Evolutionary conservation across 1,140 invertebrate species (phyloP).

Genomic region (Caenorhabditis brenneri): DNA sequence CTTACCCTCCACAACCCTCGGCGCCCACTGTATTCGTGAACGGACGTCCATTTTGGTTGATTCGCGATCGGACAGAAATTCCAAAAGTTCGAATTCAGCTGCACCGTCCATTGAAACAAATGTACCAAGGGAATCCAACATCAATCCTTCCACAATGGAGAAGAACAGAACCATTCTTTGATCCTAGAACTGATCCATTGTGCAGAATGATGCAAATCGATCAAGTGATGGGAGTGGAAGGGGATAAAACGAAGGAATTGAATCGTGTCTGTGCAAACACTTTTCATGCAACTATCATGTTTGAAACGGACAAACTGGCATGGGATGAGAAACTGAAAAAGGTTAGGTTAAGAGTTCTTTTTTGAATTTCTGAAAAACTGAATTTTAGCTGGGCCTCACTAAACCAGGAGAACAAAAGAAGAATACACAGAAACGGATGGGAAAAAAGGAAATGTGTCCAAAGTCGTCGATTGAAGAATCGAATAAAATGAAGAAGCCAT

Average conservation of each 20-base stretch:
- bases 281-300: slow-evolving; percentile 2
- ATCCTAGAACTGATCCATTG: neutral
- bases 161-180: neutral
- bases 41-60: neutral
- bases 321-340: neutral
- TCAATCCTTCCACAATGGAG: neutral
- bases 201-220: neutral
- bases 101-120: slow-evolving; percentile 27
- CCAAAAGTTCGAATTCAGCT: slow-evolving; percentile 25
- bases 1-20: too few species aligned
- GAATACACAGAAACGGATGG: neutral
- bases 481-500: neutral
- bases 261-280: slow-evolving; percentile 10
- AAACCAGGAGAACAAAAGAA: neutral
- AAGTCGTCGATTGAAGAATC: neutral
- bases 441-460: neutral
- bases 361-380: too few species aligned
- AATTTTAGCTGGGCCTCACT: neutral
- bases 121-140: neutral
- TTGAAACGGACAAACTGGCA: neutral
- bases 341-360: too few species aligned
- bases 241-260: neutral
- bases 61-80: neutral
- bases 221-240: neutral
- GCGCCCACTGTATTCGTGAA: neutral